Evolutionary conservation across 2,888 invertebrate genomes (phyloP), one percentile per base, ranked within the genome.

Genomic region (Sisyra nigra): DNA sequence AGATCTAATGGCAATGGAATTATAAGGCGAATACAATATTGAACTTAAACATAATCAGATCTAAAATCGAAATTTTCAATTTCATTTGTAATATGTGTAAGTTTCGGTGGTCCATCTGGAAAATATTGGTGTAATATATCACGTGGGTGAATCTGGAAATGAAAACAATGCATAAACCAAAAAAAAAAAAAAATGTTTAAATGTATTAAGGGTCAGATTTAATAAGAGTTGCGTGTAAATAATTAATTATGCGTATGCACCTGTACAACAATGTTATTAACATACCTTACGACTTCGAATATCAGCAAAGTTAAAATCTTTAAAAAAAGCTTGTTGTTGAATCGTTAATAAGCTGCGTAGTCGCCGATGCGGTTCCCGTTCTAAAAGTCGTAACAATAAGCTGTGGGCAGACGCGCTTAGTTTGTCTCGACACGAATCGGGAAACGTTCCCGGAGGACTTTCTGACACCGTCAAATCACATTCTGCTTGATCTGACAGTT

Each of bases 131-230:
- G 51, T 14, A 69, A 44, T 32, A 68, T 47, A 24, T 55, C 54
- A 45, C 54, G 60, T 8, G 67, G 67, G 31, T 60, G 57, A 2
- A 65, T 45, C 68, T 68, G 59, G 10, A 59, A 59, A 46, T 48
- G 31, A 38, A 35, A 30, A 10, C 43, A 52, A 10, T 24, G 44
- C 18, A 17, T 24, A 33, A 34, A 11, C 7, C 2, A 34, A 11
- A 34, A 8, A 34, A 34, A 31, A 31, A 31, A 31, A 31, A n/a
- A 24, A 14, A 5, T 33, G 13, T 18, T 36, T 18, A 29, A 11
- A 42, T n/a, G 19, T 14, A 3, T 17, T 33, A 19, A n/a, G n/a
- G n/a, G n/a, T n/a, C n/a, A n/a, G n/a, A n/a, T n/a, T n/a, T n/a
- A n/a, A n/a, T n/a, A n/a, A n/a, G 24, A 3, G 7, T 24, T 24